These are phyloP conservation scores for human (Homo sapiens) DNA, from an alignment of 2,113 vertebrate species.

Conservation along the genomic window DNA sequence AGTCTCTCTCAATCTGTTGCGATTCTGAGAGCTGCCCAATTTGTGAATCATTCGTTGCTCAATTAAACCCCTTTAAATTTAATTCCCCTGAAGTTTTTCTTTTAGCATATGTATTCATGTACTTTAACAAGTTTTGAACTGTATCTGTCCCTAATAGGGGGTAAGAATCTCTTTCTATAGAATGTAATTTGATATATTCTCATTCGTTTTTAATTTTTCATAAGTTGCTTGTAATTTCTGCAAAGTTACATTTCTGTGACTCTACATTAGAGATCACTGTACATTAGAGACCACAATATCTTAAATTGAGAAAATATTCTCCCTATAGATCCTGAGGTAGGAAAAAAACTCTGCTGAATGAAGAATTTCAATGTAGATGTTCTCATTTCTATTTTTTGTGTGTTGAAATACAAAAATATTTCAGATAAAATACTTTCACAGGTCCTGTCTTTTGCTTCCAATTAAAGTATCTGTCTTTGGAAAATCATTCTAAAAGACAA, in stretches of 20 bases:
- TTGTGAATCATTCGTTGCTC: too few relatives aligned
- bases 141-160: neutral
- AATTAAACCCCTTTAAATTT: too few relatives aligned
- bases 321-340: neutral
- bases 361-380: neutral
- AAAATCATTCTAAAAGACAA: neutral
- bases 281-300: neutral
- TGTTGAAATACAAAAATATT: neutral
- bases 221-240: neutral
- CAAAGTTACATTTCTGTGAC: neutral
- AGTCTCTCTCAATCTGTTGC: too few relatives aligned
- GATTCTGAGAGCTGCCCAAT: too few relatives aligned
- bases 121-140: neutral
- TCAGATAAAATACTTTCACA: neutral
- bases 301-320: neutral
- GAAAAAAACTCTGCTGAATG: neutral
- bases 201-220: constrained; percentile 5
- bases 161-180: neutral
- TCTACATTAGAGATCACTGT: neutral
- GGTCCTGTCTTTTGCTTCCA: neutral
- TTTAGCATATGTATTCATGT: neutral
- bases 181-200: neutral
- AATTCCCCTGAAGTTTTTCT: too few relatives aligned
- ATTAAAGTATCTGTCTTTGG: neutral
- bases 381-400: neutral